Evolutionary conservation across 2,797 vertebrate genomes (phyloP).

Genomic region (Myioborus miniatus): DNA sequence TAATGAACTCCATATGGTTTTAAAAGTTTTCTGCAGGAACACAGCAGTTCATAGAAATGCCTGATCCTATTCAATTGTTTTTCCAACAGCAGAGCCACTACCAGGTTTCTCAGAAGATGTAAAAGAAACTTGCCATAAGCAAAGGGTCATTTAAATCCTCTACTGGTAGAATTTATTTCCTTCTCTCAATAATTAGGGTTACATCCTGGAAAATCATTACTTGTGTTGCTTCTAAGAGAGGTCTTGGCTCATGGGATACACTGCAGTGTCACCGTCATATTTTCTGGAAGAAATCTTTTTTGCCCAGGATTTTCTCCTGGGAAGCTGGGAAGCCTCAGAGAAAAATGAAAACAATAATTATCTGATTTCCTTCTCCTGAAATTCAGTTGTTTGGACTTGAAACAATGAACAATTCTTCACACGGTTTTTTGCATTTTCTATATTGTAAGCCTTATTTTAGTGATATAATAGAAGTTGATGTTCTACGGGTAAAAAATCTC

Average conservation of each 20-base stretch:
- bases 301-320: too few relatives aligned
- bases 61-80: neutral
- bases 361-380: too few relatives aligned
- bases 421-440: too few relatives aligned
- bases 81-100: neutral
- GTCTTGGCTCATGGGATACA: neutral
- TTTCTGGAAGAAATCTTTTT: too few relatives aligned
- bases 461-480: too few relatives aligned
- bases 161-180: neutral
- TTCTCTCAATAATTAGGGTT: neutral
- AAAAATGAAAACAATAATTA: too few relatives aligned
- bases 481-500: too few relatives aligned
- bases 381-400: too few relatives aligned
- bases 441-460: too few relatives aligned
- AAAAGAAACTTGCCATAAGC: neutral
- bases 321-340: too few relatives aligned
- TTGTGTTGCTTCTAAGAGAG: neutral
- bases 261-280: neutral
- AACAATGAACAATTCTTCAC: too few relatives aligned
- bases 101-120: neutral
- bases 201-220: neutral
- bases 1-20: neutral
- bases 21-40: neutral
- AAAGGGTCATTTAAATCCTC: neutral
- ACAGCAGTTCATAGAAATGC: neutral